Evolutionary conservation across 2,113 vertebrate genomes (phyloP), one percentile per base, ranked within the genome.

Genomic region (Otolemur garnettii): DNA sequence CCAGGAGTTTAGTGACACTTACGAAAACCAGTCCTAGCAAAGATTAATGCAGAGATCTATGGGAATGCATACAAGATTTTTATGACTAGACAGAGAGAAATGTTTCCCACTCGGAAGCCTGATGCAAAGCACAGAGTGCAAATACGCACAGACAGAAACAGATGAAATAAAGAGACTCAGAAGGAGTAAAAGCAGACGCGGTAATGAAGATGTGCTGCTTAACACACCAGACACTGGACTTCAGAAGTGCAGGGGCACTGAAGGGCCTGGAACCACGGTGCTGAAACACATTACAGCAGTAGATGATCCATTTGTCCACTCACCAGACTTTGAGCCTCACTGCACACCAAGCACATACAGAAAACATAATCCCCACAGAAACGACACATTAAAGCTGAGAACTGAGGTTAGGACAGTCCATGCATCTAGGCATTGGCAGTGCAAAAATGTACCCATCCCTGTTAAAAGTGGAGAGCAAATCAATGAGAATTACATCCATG

Each of bases 81-180:
- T 35, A 14, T 38, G n/a, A 91, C 19, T 38, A 50, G n/a, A 89
- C 35, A 81, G 42, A 90, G 38, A 90, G 69, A 64, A 42, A 78
- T 7, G 21, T 26, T 21, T 92, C 24, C 69, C 55, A 38, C 69
- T 78, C 4, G 0, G 80, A 84, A 93, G 13, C 15, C 38, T 96
- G 92, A 90, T 28, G 59, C n/a, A 92, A 90, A 88, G 26, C 35
- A 72, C 62, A 92, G 45, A 92, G 21, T 53, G 22, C 10, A 87
- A 97, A 92, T 84, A 45, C 24, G 1, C 38, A 87, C 55, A 81
- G 59, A 90, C 50, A 94, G 86, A 92, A 71, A 87, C 2, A 91
- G 24, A 55, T 68, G 38, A 75, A 78, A 80, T 68, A 71, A 93
- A 60, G 22, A 55, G 33, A 42, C 92, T 90, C 21, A 92, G 81